Evolutionary conservation across 2,888 invertebrate genomes (phyloP), one percentile per base, ranked within the genome.

Genomic region (Eristalis arbustorum): DNA sequence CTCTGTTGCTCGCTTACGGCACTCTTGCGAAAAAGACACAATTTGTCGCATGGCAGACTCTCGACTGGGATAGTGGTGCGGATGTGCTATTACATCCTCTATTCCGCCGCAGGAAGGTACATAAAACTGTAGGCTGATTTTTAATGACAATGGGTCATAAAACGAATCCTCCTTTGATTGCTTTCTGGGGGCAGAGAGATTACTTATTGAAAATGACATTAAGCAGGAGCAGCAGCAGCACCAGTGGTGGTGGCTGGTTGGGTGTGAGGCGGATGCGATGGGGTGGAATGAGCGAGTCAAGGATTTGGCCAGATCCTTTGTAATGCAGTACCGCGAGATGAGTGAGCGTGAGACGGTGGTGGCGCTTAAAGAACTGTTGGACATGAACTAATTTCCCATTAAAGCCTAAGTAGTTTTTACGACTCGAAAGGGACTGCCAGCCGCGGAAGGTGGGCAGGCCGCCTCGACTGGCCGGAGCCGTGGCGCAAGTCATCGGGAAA

Each of bases 141-240:
- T 82, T 87, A 87, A 87, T 87, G 78, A 75, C 83, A 75, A 75
- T 87, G 75, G 83, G 83, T 79, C 87, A 75, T 87, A 87, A 87
- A 87, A 82, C 42, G 63, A 79, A 79, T 82, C 83, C 71, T 73
- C 62, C 66, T 79, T 83, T 78, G 87, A 87, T 87, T 83, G 87
- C 78, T 72, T 78, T 77, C 73, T 37, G 49, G 40, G 40, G 67
- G 74, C 82, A 62, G 49, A 66, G 72, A 84, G 84, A 81, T 81
- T 81, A 84, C 72, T 84, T 84, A 84, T 80, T 76, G 78, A 78
- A 74, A 84, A 78, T 78, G 77, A 42, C 84, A 84, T 79, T 71
- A 79, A 75, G 71, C 49, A 34, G n/a, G 11, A 11, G n/a, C 14
- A 14, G 11, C 18, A 37, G 57, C 10, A n/a, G n/a, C n/a, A n/a